Conservation (phyloP, 2,888 invertebrate genomes). For the Notodonta ziczac region DNA sequence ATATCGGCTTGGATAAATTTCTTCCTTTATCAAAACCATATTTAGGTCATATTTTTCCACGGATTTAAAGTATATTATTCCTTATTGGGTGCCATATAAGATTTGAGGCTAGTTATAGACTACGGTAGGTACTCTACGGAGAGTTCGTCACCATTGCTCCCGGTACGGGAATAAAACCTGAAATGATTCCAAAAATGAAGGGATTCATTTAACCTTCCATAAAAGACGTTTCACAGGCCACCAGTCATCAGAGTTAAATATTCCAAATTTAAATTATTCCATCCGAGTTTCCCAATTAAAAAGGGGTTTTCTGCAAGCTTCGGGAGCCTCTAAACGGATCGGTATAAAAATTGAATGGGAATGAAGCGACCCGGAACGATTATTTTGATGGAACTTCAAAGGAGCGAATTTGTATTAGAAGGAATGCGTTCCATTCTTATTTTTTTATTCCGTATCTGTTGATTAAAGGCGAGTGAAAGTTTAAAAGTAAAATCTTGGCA, state of each 20-base stretch:
- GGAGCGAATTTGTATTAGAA: slow-evolving; percentile 29
- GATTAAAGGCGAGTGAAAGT: not conserved
- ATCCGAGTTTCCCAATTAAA: slow-evolving; percentile 40
- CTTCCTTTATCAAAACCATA: too few relatives aligned
- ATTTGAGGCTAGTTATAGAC: too few relatives aligned
- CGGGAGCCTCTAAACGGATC: slow-evolving; percentile 26
- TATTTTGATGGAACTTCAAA: slow-evolving; percentile 46
- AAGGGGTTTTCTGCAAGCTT: slow-evolving; percentile 20
- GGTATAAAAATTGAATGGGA: slow-evolving; percentile 42
- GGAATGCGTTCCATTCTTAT: slow-evolving; percentile 28
- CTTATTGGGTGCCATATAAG: too few relatives aligned
- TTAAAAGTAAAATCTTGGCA: not conserved
- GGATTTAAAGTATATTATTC: too few relatives aligned
- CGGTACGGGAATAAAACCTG: too few relatives aligned
- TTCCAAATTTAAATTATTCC: slow-evolving; percentile 41
- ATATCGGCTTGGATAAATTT: too few relatives aligned
- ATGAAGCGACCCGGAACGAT: slow-evolving; percentile 39
- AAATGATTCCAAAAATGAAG: not conserved
- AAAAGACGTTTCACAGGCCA: slow-evolving; percentile 17
- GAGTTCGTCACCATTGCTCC: too few relatives aligned
- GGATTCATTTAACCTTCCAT: not conserved
- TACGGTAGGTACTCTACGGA: too few relatives aligned
- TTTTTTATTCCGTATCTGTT: slow-evolving; percentile 14
- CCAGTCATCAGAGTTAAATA: slow-evolving; percentile 26
- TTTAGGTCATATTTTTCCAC: too few relatives aligned